Base-by-base conservation (phyloP, 2,888 invertebrate species). In the Drosophila subsilvestris region DNA sequence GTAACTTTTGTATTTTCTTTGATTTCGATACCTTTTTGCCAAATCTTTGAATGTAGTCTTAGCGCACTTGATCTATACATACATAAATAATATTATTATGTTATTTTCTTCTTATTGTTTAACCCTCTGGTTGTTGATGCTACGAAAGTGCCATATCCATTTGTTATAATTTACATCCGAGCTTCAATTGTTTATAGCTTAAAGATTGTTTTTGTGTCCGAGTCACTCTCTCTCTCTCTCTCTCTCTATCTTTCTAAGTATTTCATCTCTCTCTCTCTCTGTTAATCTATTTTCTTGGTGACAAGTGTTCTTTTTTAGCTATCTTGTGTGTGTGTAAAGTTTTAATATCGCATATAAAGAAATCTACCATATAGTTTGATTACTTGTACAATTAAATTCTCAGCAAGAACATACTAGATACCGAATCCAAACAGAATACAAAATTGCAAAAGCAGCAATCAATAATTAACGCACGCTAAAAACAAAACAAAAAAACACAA, bases 321-420 rank as follows among this genome's bases (percentile, higher is more conserved):
- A 86, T 71, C 81, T 86, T 88, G 80, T 57, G 75, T 86, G 78
- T 79, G 88, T 88, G 75, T 86, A 88, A 88, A 84, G 61, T 80
- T 88, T 82, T 86, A 66, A 71, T 57, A 51, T 65, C 56, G 67
- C 74, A 73, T 69, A 61, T 61, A 66, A 66, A 49, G 69, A 60
- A 69, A 48, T 56, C 65, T 56, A 66, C n/a, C 44, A 10, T 18
- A 10, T 71, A 58, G 70, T 70, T 70, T 67, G 70, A 58, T 57
- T 67, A 49, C 32, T 56, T 56, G 48, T 17, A 42, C 42, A 42
- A 44, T 47, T 66, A 69, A 32, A 67, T 50, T 45, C 58, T 14
- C 45, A 69, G 65, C 53, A 37, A 53, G 14, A 43, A 54, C 48
- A 69, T 59, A 69, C 12, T 57, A 66, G 37, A 49, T 43, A 50